Evolutionary conservation across 2,113 vertebrate species (phyloP).

Genomic region (Micronycteris hirsuta): DNA sequence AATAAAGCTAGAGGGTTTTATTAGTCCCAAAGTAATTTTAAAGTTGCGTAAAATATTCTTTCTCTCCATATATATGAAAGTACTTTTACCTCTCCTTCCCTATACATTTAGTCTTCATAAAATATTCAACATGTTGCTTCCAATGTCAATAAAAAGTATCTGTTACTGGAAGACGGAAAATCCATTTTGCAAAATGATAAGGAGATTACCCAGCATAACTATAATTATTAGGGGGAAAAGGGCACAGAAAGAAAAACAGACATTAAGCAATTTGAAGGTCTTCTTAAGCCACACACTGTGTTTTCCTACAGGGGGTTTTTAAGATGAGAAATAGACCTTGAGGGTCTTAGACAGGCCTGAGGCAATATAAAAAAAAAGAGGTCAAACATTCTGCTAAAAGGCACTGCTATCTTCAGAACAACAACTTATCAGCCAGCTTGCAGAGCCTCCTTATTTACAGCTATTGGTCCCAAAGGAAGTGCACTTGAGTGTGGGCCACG

Average conservation of each 20-base stretch:
- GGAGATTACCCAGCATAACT: constrained; percentile 69
- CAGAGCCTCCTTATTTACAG: constrained; percentile 92
- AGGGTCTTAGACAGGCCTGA: constrained; percentile 88
- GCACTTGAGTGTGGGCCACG: constrained; percentile 85
- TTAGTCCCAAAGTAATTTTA: constrained; percentile 65
- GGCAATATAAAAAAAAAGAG: constrained; percentile 78
- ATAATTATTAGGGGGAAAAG: constrained; percentile 68
- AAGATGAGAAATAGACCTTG: constrained; percentile 89
- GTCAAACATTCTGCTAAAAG: constrained; percentile 91
- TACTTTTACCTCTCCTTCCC: constrained; percentile 72
- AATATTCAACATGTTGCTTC: constrained; percentile 78
- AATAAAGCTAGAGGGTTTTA: constrained; percentile 43
- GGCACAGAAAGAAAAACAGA: constrained; percentile 38
- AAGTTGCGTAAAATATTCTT: constrained; percentile 72
- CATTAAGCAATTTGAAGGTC: constrained; percentile 44
- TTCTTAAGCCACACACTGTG: constrained; percentile 13
- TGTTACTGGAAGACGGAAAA: constrained; percentile 75
- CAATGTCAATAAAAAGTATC: constrained; percentile 73
- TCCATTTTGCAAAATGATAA: constrained; percentile 74
- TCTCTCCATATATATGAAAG: constrained; percentile 16
- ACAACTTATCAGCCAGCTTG: constrained; percentile 90
- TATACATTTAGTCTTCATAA: constrained; percentile 78
- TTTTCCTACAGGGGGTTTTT: constrained; percentile 85
- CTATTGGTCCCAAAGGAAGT: constrained; percentile 92
- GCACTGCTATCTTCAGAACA: constrained; percentile 87